Base-by-base conservation (phyloP, 1,140 invertebrate species). In the Dendrolimus punctatus region DNA sequence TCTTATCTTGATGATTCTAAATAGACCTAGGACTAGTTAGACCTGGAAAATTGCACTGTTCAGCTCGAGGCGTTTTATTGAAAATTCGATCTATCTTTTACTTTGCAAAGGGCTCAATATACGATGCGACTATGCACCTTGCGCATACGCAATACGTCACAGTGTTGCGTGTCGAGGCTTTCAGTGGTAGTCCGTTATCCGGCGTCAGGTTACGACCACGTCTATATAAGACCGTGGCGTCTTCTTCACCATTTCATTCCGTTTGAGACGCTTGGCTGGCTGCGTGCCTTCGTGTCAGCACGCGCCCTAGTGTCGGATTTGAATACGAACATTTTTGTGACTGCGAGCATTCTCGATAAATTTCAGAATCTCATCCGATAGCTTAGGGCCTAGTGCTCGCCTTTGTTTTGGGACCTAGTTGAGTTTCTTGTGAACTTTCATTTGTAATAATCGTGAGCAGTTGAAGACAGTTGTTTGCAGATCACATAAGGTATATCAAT, bases 161-260 rank as follows among this genome's bases (percentile, higher is more conserved):
- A 67, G 57, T 70, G 52, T 80, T 51, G 71, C 46, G 51, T 66
- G 68, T 55, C 62, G 53, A 47, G 43, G 47, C 59, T 57, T 67
- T 58, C 60, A 54, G 66, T 60, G 58, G 64, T 72, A 77, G 71
- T 71, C 83, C 83, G 83, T 86, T 86, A 86, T 86, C 75, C 78
- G 78, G 79, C 79, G 83, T 80, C 83, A 86, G 83, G 83, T 84
- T 86, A 86, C 83, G 72, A 73, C 74, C 73, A 76, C 73, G 82
- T 85, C 82, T 85, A 85, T 85, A 85, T 71, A 85, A 85, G 82
- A 77, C 71, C 73, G 79, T 60, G 76, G 75, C 76, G 76, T 80
- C 80, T 81, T 85, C 80, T 80, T 81, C 76, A 84, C 73, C 70
- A 83, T 86, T 86, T 86, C 82, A 86, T 86, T 86, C 73, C 71